Percentiles rank a stretch among this genome's conserved stretches.
phyloP scores from a whole-genome alignment of 2,888 invertebrate genomes.

The Conchocele bisecta region DNA sequence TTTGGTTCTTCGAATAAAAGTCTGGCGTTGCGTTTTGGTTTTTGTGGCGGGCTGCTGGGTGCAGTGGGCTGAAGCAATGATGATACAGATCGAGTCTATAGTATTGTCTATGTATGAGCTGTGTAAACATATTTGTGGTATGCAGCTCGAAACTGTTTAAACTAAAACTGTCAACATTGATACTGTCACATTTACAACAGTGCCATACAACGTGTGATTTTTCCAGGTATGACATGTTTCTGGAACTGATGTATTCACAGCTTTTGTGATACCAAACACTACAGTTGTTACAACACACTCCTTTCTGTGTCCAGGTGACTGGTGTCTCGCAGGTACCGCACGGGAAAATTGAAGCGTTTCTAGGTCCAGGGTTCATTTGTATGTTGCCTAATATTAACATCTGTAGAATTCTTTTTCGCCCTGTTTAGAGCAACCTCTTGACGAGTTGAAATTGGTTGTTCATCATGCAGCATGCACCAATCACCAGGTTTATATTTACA shows the following conservation, averaged over 20 bases:
- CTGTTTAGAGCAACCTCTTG: too few relatives aligned
- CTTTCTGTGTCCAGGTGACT: conserved; percentile 24
- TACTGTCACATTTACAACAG: conserved; percentile 28
- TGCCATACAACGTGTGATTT: conserved; percentile 9
- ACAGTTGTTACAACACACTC: conserved; percentile 38
- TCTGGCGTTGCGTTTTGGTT: too few relatives aligned
- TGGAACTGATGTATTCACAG: conserved; percentile 5
- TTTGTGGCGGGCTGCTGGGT: too few relatives aligned
- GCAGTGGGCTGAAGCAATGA: too few relatives aligned
- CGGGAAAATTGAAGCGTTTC: conserved; percentile 26
- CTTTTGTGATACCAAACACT: conserved; percentile 25
- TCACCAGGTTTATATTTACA: too few relatives aligned
- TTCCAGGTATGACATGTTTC: conserved; percentile 7
- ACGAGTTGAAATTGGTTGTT: too few relatives aligned
- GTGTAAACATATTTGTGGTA: conserved; percentile 15
- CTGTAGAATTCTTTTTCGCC: too few relatives aligned
- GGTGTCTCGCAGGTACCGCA: conserved; percentile 29
- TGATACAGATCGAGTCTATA: too few relatives aligned
- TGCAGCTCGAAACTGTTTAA: conserved; percentile 29
- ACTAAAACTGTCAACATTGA: conserved; percentile 31
- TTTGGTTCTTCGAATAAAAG: too few relatives aligned
- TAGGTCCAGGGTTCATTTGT: conserved; percentile 10
- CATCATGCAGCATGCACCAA: too few relatives aligned
- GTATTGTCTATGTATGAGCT: too few relatives aligned
- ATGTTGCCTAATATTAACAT: too few relatives aligned